Percentiles rank a stretch among this genome's conserved stretches.
Evolutionary conservation across 2,888 invertebrate genomes (phyloP).

Genomic region (Drosophila engyochracea): DNA sequence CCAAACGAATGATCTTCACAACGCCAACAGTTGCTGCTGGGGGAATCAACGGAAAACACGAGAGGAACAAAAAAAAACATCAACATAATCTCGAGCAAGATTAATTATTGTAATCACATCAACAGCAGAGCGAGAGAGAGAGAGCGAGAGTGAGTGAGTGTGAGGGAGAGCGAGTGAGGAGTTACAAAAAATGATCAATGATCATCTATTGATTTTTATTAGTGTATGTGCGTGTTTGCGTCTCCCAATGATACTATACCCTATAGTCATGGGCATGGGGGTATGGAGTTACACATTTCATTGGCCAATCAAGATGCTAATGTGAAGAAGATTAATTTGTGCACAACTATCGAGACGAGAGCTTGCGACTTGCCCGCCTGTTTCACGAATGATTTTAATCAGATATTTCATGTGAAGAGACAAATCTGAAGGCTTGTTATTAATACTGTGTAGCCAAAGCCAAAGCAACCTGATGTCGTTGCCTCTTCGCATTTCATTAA

Average conservation of each 20-base stretch:
- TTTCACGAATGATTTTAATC: slow-evolving; percentile 60
- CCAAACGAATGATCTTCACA: slow-evolving; percentile 36
- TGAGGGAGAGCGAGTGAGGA: neutral
- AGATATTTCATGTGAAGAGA: slow-evolving; percentile 38
- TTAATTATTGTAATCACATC: slow-evolving; percentile 84
- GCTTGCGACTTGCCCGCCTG: slow-evolving; percentile 11
- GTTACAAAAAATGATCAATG: slow-evolving; percentile 61
- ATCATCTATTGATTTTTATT: slow-evolving; percentile 74
- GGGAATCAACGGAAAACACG: slow-evolving; percentile 24
- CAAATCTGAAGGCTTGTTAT: slow-evolving; percentile 62
- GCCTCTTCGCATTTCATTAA: slow-evolving; percentile 66
- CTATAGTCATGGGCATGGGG: slow-evolving; percentile 27
- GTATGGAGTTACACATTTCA: slow-evolving; percentile 75
- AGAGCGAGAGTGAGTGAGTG: slow-evolving; percentile 1
- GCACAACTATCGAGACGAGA: slow-evolving; percentile 55
- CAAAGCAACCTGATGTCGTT: slow-evolving; percentile 41
- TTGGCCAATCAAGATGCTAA: slow-evolving; percentile 83
- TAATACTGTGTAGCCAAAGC: slow-evolving; percentile 31
- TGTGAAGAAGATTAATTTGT: slow-evolving; percentile 82
- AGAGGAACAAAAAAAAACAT: slow-evolving; percentile 21
- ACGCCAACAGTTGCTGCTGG: slow-evolving; percentile 53
- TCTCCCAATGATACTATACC: slow-evolving; percentile 2
- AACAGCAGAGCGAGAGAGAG: slow-evolving; percentile 66
- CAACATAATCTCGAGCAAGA: slow-evolving; percentile 76
- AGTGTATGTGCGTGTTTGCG: slow-evolving; percentile 40